Evolutionary conservation across 2,797 vertebrate genomes (phyloP).

Genomic region (Zenarchopterus dispar): DNA sequence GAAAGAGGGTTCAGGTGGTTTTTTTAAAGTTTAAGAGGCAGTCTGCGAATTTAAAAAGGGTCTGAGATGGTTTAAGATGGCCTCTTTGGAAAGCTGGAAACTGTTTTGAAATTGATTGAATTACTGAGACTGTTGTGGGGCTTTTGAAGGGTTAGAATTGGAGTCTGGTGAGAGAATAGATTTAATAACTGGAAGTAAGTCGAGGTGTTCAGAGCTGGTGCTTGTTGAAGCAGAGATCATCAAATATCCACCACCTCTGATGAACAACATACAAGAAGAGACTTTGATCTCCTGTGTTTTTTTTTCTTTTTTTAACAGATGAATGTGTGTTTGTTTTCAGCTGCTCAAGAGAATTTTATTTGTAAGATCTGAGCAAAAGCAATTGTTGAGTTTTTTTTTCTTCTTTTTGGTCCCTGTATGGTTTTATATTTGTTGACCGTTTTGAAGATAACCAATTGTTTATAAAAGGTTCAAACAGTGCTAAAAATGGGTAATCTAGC

Average conservation of each 20-base stretch:
- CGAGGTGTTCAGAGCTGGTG: not conserved
- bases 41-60: slow-evolving; percentile 28
- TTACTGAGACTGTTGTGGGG: slow-evolving; percentile 5
- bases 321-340: not conserved
- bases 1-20: slow-evolving; percentile 44
- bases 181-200: slow-evolving; percentile 18
- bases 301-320: too few relatives aligned
- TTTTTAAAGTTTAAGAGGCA: slow-evolving; percentile 49
- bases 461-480: too few relatives aligned
- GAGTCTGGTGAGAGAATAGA: slow-evolving; percentile 1
- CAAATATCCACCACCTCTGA: not conserved
- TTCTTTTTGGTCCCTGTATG: too few relatives aligned
- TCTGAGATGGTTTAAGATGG: slow-evolving; percentile 33
- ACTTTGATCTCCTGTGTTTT: not conserved
- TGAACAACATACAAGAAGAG: too few relatives aligned
- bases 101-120: slow-evolving; percentile 5
- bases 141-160: slow-evolving; percentile 13
- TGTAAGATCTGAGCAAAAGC: not conserved
- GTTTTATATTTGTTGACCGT: too few relatives aligned
- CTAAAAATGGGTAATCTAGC: not conserved
- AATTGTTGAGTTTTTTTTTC: too few relatives aligned
- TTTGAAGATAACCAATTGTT: too few relatives aligned
- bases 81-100: slow-evolving; percentile 15
- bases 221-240: not conserved
- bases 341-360: not conserved